Conservation (phyloP, 2,797 vertebrate species). For the Myotis vivesi region DNA sequence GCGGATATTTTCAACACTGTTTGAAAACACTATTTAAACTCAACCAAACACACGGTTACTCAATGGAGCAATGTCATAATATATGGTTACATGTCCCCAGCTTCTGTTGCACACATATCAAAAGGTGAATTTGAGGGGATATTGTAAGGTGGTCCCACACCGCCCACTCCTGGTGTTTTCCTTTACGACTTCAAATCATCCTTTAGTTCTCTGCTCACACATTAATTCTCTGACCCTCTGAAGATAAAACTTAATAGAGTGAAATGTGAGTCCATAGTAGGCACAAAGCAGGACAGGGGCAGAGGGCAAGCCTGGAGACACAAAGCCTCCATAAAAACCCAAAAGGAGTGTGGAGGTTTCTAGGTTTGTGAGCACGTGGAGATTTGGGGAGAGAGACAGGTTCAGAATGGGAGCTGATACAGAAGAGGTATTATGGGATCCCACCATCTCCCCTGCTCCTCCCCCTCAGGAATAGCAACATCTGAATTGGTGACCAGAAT, state of each 20-base stretch:
- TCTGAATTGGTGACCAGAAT: background rate
- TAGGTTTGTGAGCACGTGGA: background rate
- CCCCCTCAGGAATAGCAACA: background rate
- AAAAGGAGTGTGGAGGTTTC: background rate
- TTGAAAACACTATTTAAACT: background rate
- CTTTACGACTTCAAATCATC: background rate
- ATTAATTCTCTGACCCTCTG: background rate
- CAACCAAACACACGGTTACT: background rate
- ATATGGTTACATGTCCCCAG: background rate
- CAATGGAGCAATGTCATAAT: background rate
- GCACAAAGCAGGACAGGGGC: background rate
- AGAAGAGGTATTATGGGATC: background rate
- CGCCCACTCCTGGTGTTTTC: background rate
- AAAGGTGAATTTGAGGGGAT: background rate
- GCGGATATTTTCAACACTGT: background rate
- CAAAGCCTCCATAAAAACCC: background rate
- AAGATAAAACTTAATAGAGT: background rate
- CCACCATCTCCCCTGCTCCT: too few relatives aligned
- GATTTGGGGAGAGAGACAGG: too few relatives aligned
- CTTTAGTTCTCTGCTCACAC: background rate
- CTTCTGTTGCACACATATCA: background rate
- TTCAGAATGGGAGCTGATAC: background rate
- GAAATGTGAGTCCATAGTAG: background rate
- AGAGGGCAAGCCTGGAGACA: background rate
- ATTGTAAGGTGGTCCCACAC: background rate